Evolutionary conservation across 2,888 invertebrate genomes (phyloP), one percentile per base, ranked within the genome.

Genomic region (Fragum sueziense): DNA sequence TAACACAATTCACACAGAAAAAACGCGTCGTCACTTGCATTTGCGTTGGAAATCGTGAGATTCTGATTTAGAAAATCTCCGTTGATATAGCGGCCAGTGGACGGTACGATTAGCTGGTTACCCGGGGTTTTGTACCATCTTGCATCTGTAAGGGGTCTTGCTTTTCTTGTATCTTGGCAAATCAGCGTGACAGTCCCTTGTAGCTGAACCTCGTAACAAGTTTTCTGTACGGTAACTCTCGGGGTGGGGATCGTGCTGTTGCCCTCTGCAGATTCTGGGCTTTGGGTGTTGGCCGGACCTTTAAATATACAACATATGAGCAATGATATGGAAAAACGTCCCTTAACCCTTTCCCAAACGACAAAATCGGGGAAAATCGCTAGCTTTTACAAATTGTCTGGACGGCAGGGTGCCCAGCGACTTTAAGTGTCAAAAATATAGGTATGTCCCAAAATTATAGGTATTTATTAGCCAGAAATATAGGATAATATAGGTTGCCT

Each of bases 1-100:
- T 80, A 83, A 34, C 83, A 83, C 25, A 83, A 70, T 22, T 47
- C 34, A 61, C 83, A 83, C 4, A 65, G 29, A 73, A 77, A 83
- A 6, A 33, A 3, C 0, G 75, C 80, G 11, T 57, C 70, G 57
- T 73, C 62, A 11, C 14, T 31, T 0, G 29, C 17, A 20, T 70
- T 47, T 9, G 77, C 78, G 57, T 70, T 80, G 2, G 83, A 83
- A 33, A 83, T 75, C 2, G 80, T 83, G n/a, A 83, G 59, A 59
- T 57, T 68, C n/a, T 80, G 75, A 17, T 52, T 80, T 1, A 47
- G 25, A 37, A 54, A 52, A 41, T 80, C 78, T 14, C 83, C 83
- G 59, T 83, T 83, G n/a, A 83, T 83, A 59, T 72, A 83, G 4
- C 47, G 22, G 7, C 73, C 79, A 79, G 70, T 65, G 17, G 65